Conservation (phyloP, 2,113 vertebrate species). For the Pterocles gutturalis region DNA sequence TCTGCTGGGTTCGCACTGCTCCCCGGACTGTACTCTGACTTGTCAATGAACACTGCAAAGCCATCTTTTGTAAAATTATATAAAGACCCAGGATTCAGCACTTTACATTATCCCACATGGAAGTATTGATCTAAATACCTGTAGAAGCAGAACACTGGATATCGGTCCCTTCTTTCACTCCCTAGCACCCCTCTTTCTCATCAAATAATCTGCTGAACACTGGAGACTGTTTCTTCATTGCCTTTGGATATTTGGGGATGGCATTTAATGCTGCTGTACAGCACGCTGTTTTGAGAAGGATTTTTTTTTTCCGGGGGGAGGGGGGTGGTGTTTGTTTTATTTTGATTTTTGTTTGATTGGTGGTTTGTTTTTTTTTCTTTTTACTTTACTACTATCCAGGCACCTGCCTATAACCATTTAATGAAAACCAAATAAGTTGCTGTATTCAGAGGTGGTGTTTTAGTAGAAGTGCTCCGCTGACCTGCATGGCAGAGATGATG, state of each 20-base stretch:
- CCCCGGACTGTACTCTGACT: neutral
- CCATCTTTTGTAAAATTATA: neutral
- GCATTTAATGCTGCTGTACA: too few species aligned
- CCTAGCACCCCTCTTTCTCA: neutral
- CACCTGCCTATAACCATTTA: too few species aligned
- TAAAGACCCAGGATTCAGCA: neutral
- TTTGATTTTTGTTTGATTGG: too few species aligned
- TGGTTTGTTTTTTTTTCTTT: neutral
- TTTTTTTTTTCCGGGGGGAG: too few species aligned
- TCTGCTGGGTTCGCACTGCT: neutral
- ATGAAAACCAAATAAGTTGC: too few species aligned
- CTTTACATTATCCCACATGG: neutral
- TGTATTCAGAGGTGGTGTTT: too few species aligned
- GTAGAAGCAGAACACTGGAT: neutral
- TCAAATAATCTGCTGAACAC: neutral
- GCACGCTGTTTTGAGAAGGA: too few species aligned
- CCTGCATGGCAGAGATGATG: neutral
- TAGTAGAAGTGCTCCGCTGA: neutral
- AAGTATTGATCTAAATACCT: neutral
- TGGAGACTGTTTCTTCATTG: neutral
- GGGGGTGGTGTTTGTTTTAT: too few species aligned
- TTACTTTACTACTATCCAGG: neutral
- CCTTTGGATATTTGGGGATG: too few species aligned
- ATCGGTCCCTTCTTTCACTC: neutral
- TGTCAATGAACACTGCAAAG: neutral